Conservation (phyloP, 2,888 invertebrate genomes). For the Beris morrisii region DNA sequence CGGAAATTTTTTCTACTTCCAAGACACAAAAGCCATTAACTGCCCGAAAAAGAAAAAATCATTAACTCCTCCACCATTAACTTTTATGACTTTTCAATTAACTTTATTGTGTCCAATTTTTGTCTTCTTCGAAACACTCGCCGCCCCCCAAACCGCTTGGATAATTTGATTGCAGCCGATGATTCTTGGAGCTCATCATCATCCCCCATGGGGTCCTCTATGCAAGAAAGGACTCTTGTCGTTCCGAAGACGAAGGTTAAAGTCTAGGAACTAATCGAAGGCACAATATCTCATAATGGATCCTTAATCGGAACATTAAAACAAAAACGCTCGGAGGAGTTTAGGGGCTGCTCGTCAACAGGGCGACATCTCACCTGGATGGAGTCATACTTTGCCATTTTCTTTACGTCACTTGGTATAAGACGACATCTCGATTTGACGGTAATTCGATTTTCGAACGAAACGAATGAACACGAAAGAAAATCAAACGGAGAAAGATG, state of each 20-base stretch:
- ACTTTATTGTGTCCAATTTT: slow-evolving; percentile 31
- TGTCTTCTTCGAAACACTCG: background rate
- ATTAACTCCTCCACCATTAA: slow-evolving; percentile 10
- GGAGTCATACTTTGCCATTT: too few species aligned
- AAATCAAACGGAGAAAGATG: slow-evolving; percentile 5
- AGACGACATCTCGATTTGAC: slow-evolving; percentile 11
- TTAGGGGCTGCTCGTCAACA: background rate
- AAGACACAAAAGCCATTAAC: too few species aligned
- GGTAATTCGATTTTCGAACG: slow-evolving; percentile 29
- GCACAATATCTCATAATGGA: background rate
- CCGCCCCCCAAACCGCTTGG: too few species aligned
- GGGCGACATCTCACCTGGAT: background rate
- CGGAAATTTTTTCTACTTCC: too few species aligned
- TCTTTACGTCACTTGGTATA: background rate
- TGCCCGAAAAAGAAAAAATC: slow-evolving; percentile 3
- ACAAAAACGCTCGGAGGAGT: background rate
- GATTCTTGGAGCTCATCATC: too few species aligned
- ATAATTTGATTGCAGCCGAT: background rate
- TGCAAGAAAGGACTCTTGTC: too few species aligned
- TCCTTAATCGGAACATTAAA: background rate
- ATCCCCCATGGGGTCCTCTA: too few species aligned
- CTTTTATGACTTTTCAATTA: slow-evolving; percentile 38
- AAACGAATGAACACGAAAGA: background rate
- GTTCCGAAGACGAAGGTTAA: too few species aligned
- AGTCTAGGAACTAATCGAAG: too few species aligned